phyloP scores from a whole-genome alignment of 2,797 vertebrate species.

The Amniataba percoides region DNA sequence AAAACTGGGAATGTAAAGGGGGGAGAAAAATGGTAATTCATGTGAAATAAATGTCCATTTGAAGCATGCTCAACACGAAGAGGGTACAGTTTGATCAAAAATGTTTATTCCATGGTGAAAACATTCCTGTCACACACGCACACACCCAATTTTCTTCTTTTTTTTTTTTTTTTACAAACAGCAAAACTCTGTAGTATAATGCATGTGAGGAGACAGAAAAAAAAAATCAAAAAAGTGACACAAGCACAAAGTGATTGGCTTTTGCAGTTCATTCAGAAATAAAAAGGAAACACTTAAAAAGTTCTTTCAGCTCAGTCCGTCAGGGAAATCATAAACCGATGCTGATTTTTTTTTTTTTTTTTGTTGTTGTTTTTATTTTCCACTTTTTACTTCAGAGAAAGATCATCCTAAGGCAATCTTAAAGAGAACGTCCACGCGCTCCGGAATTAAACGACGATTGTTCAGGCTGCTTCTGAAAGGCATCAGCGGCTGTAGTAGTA shows the following conservation, averaged over 20 bases:
- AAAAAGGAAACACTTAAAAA: slow-evolving; percentile 48
- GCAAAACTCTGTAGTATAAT: slow-evolving; percentile 67
- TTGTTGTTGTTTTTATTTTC: no score
- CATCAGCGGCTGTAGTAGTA: slow-evolving; percentile 79
- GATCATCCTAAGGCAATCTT: slow-evolving; percentile 60
- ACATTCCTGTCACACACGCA: slow-evolving; percentile 64
- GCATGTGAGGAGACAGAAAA: slow-evolving; percentile 60
- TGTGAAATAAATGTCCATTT: neutral
- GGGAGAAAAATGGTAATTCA: neutral
- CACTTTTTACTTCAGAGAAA: slow-evolving; percentile 41
- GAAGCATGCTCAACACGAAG: neutral
- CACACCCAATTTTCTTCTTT: slow-evolving; percentile 40
- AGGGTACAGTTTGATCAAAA: slow-evolving; percentile 68
- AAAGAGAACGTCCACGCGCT: slow-evolving; percentile 35
- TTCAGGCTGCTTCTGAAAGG: slow-evolving; percentile 77
- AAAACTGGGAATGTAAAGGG: neutral
- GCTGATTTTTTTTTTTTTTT: slow-evolving; percentile 1
- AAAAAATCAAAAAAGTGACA: slow-evolving; percentile 66
- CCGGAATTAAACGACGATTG: slow-evolving; percentile 49
- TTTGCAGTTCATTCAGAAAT: slow-evolving; percentile 68
- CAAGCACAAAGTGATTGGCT: slow-evolving; percentile 78
- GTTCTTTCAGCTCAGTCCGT: slow-evolving; percentile 49
- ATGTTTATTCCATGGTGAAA: slow-evolving; percentile 79
- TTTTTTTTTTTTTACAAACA: slow-evolving; percentile 72
- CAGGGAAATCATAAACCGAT: slow-evolving; percentile 39